Evolutionary conservation across 2,113 vertebrate genomes (phyloP).

Genomic region (Neofelis nebulosa): DNA sequence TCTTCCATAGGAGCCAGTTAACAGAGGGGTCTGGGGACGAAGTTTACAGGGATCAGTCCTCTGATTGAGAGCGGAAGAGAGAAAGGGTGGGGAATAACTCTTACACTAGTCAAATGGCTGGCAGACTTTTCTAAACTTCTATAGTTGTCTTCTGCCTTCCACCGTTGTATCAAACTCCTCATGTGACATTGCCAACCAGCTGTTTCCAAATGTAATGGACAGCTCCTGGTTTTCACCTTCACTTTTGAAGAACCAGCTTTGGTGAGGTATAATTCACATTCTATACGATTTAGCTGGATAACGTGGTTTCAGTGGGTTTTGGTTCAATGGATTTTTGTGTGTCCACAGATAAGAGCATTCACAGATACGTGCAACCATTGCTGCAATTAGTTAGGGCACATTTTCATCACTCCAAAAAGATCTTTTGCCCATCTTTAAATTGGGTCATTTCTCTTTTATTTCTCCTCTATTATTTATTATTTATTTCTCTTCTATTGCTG

Average conservation of each 20-base stretch:
- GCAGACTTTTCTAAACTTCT: not conserved
- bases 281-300: not conserved
- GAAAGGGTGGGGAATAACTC: not conserved
- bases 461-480: too few relatives aligned
- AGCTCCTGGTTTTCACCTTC: not conserved
- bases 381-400: not conserved
- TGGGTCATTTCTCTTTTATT: not conserved
- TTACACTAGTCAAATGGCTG: not conserved
- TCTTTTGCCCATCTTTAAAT: not conserved
- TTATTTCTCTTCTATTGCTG: not conserved
- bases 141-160: not conserved
- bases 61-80: not conserved
- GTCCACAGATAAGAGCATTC: not conserved
- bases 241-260: not conserved
- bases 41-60: not conserved
- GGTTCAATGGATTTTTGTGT: not conserved
- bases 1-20: not conserved
- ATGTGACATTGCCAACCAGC: not conserved
- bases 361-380: too few relatives aligned
- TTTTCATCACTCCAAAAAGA: not conserved
- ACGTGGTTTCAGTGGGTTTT: not conserved
- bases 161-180: not conserved
- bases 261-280: not conserved
- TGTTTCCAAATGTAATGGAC: not conserved
- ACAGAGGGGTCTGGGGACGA: not conserved